Conservation (phyloP, 2,888 invertebrate species). For the Tiphia femorata region DNA sequence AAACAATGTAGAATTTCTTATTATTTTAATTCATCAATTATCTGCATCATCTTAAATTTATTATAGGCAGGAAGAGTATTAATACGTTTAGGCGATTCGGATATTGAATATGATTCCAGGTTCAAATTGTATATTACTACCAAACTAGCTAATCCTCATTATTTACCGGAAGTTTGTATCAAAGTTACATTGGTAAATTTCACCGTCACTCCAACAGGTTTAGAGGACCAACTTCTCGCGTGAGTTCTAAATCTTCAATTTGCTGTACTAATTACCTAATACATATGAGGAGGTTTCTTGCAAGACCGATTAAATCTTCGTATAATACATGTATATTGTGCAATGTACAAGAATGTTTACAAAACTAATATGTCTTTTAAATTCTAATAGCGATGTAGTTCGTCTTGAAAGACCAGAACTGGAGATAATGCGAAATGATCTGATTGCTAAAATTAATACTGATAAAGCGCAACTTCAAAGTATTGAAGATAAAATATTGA, state of each 20-base stretch:
- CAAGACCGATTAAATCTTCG: too few relatives aligned
- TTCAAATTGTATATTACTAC: conserved; percentile 93
- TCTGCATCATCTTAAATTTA: too few relatives aligned
- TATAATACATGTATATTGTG: neutral
- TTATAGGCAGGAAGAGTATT: conserved; percentile 81
- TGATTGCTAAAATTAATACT: conserved; percentile 86
- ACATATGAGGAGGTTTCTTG: neutral
- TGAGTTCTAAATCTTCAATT: conserved; percentile 63
- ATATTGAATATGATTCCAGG: conserved; percentile 89
- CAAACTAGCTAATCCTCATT: conserved; percentile 93
- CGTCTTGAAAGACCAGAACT: conserved; percentile 90
- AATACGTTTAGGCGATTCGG: conserved; percentile 87
- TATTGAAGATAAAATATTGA: conserved; percentile 91
- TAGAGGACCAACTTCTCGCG: conserved; percentile 94
- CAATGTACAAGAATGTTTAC: too few relatives aligned
- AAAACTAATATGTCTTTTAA: neutral
- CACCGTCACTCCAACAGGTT: conserved; percentile 88
- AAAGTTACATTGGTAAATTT: conserved; percentile 95
- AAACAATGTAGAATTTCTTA: neutral
- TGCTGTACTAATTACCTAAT: neutral
- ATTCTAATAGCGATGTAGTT: conserved; percentile 80
- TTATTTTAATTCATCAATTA: too few relatives aligned
- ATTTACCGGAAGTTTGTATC: conserved; percentile 92
- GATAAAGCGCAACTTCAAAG: conserved; percentile 87
- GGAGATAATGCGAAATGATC: conserved; percentile 84